A percentile compares a stretch with the other conserved stretches of the same genome.
These are phyloP conservation scores for Enchytraeus crypticus DNA, from an alignment of 2,888 invertebrate species.

Conservation along the genomic window DNA sequence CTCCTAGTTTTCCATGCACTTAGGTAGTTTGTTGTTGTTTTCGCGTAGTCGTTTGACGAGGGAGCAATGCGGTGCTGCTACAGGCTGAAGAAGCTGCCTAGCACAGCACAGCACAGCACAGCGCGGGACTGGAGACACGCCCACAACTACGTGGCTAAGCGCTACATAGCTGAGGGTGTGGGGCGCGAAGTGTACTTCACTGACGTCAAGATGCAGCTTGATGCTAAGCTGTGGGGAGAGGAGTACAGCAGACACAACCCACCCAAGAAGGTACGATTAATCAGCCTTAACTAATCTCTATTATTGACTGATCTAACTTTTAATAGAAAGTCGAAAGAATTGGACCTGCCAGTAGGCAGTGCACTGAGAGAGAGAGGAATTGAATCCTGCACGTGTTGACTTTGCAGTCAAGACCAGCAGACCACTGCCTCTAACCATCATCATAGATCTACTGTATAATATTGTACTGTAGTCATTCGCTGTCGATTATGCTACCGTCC, in stretches of 20 bases:
- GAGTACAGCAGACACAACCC: constrained; percentile 56
- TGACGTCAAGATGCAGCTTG: constrained; percentile 57
- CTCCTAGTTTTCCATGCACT: too few relatives aligned
- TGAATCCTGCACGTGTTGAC: too few relatives aligned
- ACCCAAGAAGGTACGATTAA: constrained; percentile 53
- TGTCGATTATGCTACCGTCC: too few relatives aligned
- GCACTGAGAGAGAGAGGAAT: too few relatives aligned
- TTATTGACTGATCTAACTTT: background rate
- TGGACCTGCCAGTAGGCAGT: too few relatives aligned
- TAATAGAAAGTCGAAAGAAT: too few relatives aligned
- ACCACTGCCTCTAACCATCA: too few relatives aligned
- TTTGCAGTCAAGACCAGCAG: too few relatives aligned
- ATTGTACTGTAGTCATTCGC: too few relatives aligned
- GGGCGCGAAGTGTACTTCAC: constrained; percentile 53
- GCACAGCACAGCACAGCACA: constrained; percentile 42
- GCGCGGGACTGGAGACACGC: constrained; percentile 52
- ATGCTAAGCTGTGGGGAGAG: constrained; percentile 57
- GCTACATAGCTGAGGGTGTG: constrained; percentile 51
- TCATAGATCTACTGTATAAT: too few relatives aligned
- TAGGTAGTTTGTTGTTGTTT: too few relatives aligned
- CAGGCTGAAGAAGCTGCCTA: constrained; percentile 52
- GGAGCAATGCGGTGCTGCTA: constrained; percentile 57
- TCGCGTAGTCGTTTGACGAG: constrained; percentile 52
- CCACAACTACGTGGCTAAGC: constrained; percentile 55
- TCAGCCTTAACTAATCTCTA: background rate